Percentiles rank a stretch among this genome's conserved stretches.
Conservation (phyloP, 2,888 invertebrate species). For the Mimas tiliae region DNA sequence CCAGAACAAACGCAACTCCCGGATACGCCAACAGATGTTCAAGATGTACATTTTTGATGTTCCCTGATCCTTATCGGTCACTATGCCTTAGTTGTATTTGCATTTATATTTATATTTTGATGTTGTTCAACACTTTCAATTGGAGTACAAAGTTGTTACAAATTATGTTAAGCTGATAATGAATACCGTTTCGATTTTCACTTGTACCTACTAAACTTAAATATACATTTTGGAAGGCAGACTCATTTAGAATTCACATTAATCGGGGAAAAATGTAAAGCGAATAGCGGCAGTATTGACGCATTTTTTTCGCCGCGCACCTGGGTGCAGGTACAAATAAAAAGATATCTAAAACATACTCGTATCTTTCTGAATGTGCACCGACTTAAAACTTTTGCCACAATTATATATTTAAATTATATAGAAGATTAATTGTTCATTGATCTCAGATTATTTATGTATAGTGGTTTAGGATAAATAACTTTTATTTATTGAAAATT, state of each 20-base stretch:
- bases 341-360: constrained; percentile 45
- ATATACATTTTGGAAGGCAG: background rate
- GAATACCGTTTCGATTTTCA: background rate
- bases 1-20: constrained; percentile 74
- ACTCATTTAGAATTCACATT: constrained; percentile 8
- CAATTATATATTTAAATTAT: constrained; percentile 25
- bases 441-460: constrained; percentile 83
- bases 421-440: constrained; percentile 35
- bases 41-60: constrained; percentile 85
- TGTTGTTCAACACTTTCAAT: background rate
- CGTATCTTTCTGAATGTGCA: constrained; percentile 34
- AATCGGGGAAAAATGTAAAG: constrained; percentile 14
- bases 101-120: background rate
- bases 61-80: background rate
- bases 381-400: constrained; percentile 26
- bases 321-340: constrained; percentile 57
- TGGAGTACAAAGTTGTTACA: constrained; percentile 16
- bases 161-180: background rate
- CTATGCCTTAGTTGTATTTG: background rate
- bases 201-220: background rate
- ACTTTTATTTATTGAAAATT: constrained; percentile 70
- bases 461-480: constrained; percentile 66
- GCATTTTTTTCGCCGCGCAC: constrained; percentile 65
- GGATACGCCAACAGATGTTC: constrained; percentile 87
- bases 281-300: constrained; percentile 28